Evolutionary conservation across 2,888 invertebrate genomes (phyloP).

Genomic region (Linnaemya vulpina): DNA sequence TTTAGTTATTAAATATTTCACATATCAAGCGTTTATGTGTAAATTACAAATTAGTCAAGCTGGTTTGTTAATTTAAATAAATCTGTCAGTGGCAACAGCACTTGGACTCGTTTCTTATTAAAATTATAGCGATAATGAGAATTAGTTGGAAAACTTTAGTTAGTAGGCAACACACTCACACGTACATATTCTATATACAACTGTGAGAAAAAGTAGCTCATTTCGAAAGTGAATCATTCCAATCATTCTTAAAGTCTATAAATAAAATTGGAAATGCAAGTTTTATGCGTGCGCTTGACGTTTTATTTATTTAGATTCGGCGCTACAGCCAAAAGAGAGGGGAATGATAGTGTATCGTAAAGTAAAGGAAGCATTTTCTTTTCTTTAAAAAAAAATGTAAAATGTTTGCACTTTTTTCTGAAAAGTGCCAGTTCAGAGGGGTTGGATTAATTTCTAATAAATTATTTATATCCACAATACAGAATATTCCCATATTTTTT

Average conservation of each 20-base stretch:
- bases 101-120: constrained; percentile 47
- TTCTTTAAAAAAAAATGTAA: too few relatives aligned
- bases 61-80: constrained; percentile 2
- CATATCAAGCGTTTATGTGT: not conserved
- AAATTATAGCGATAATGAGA: constrained; percentile 64
- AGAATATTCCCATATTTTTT: too few relatives aligned
- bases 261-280: constrained; percentile 57
- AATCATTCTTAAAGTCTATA: constrained; percentile 19
- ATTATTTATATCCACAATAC: too few relatives aligned
- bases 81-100: not conserved
- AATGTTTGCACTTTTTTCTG: too few relatives aligned
- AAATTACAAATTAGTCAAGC: not conserved
- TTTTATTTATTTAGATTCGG: constrained; percentile 28
- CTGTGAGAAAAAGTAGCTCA: constrained; percentile 56
- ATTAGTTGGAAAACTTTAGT: constrained; percentile 58
- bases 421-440: too few relatives aligned
- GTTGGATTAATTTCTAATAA: too few relatives aligned
- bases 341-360: not conserved
- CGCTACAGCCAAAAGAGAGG: not conserved
- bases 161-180: too few relatives aligned
- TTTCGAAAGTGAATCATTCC: constrained; percentile 42
- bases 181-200: not conserved
- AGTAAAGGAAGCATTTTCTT: too few relatives aligned
- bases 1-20: not conserved
- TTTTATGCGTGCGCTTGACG: constrained; percentile 36